phyloP scores from a whole-genome alignment of 1,140 invertebrate species.

The Drosophila lacertosa region DNA sequence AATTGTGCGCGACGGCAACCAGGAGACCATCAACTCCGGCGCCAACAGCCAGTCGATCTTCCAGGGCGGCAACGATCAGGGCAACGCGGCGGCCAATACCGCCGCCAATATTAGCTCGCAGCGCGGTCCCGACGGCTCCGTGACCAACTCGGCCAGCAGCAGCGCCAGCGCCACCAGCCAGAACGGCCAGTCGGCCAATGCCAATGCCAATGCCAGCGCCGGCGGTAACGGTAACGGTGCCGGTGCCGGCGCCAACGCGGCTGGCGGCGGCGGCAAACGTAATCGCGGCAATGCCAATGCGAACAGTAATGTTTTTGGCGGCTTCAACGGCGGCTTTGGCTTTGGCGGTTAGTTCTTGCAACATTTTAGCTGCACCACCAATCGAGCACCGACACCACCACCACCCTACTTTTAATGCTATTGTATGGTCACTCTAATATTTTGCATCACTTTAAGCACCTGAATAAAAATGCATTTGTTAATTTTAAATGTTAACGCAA shows the following conservation, averaged over 20 bases:
- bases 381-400: not conserved
- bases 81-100: constrained; percentile 62
- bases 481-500: constrained; percentile 48
- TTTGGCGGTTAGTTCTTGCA: constrained; percentile 59
- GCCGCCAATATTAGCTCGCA: constrained; percentile 63
- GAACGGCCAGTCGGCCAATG: constrained; percentile 59
- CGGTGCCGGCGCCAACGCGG: constrained; percentile 2
- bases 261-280: constrained; percentile 11
- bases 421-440: constrained; percentile 11
- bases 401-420: not conserved
- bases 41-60: constrained; percentile 78
- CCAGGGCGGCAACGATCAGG: constrained; percentile 69
- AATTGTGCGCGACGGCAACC: constrained; percentile 52
- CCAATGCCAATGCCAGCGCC: constrained; percentile 64
- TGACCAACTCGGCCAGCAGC: constrained; percentile 68
- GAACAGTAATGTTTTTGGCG: constrained; percentile 57
- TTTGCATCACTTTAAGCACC: constrained; percentile 42
- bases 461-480: constrained; percentile 62
- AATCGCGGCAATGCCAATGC: constrained; percentile 50
- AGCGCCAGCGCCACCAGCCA: constrained; percentile 54
- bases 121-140: constrained; percentile 55
- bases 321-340: constrained; percentile 19
- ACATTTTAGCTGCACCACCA: not conserved
- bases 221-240: constrained; percentile 30
- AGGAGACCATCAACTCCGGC: constrained; percentile 50